These are phyloP conservation scores for Hemistola chrysoprasaria DNA, from an alignment of 2,888 invertebrate genomes.

Conservation along the genomic window DNA sequence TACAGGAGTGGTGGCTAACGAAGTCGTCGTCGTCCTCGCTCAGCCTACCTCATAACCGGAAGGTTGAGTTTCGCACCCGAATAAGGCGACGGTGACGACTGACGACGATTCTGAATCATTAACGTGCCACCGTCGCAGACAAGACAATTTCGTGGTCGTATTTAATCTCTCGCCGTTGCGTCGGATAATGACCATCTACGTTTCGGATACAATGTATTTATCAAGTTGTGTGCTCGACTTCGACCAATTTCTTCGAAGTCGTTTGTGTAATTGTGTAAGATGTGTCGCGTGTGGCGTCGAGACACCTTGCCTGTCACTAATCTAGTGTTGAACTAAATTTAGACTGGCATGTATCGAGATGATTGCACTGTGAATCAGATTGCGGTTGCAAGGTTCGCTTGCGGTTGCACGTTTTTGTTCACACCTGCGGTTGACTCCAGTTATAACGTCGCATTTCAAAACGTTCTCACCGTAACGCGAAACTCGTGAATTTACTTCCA, in stretches of 20 bases:
- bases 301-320: constrained; percentile 55
- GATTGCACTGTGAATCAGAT: constrained; percentile 59
- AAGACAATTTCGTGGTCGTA: constrained; percentile 52
- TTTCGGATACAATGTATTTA: constrained; percentile 46
- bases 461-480: constrained; percentile 28
- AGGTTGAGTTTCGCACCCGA: constrained; percentile 70
- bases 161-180: constrained; percentile 47
- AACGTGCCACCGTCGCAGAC: constrained; percentile 56
- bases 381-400: constrained; percentile 55
- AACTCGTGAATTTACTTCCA: constrained; percentile 21
- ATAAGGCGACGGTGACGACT: constrained; percentile 44
- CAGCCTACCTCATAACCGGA: constrained; percentile 59
- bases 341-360: constrained; percentile 59
- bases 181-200: constrained; percentile 45
- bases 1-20: constrained; percentile 65
- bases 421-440: constrained; percentile 61
- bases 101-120: constrained; percentile 52
- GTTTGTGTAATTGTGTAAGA: constrained; percentile 39
- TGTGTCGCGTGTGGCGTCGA: constrained; percentile 46
- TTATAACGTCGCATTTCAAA: constrained; percentile 43
- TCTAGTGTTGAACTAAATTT: constrained; percentile 68
- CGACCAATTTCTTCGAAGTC: constrained; percentile 42
- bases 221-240: constrained; percentile 43
- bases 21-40: constrained; percentile 55
- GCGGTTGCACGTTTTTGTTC: constrained; percentile 65